These are phyloP conservation scores for Myotis lucifugus DNA, from an alignment of 2,113 vertebrate species.

Conservation along the genomic window DNA sequence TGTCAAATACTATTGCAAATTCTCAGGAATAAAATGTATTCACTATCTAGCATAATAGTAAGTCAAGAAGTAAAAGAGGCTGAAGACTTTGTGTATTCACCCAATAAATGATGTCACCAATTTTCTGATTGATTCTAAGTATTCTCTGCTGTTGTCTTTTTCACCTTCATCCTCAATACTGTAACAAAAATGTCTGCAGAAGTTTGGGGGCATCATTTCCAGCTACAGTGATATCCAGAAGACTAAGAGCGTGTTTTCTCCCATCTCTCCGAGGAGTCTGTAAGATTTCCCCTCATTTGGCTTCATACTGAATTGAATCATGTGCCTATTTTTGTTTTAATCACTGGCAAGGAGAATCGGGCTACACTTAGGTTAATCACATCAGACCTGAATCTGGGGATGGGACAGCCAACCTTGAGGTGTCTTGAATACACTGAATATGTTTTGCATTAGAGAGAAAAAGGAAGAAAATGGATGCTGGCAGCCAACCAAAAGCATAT, in stretches of 20 bases:
- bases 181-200: not conserved
- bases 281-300: not conserved
- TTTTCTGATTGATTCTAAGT: not conserved
- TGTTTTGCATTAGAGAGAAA: not conserved
- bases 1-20: not conserved
- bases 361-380: not conserved
- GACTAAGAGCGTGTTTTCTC: not conserved
- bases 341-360: not conserved
- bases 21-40: not conserved
- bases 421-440: not conserved
- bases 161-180: not conserved
- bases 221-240: not conserved
- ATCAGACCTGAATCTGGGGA: not conserved
- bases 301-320: not conserved
- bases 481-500: not conserved
- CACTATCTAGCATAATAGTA: not conserved
- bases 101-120: not conserved
- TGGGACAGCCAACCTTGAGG: not conserved
- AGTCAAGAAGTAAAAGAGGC: not conserved
- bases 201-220: not conserved
- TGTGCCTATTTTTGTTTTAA: not conserved
- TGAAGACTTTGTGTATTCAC: not conserved
- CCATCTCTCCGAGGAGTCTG: not conserved
- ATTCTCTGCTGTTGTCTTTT: not conserved
- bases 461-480: not conserved